These are phyloP conservation scores for Tetragonula clypearis DNA, from an alignment of 1,140 invertebrate genomes.

Conservation along the genomic window DNA sequence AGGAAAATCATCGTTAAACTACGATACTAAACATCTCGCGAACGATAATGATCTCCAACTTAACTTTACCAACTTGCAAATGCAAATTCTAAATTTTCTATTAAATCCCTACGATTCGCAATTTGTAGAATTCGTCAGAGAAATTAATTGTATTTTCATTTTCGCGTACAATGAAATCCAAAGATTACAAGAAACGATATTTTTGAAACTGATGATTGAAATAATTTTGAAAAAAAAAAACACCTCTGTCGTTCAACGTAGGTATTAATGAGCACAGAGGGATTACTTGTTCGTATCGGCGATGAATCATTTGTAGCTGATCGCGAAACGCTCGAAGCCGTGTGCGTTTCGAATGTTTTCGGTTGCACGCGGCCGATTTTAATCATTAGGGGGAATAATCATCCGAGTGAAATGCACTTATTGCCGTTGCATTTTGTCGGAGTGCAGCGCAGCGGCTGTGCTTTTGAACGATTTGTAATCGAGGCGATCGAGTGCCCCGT, in stretches of 20 bases:
- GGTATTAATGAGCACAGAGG: background rate
- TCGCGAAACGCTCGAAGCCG: background rate
- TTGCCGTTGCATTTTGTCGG: conserved; percentile 2
- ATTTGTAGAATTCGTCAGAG: too few species aligned
- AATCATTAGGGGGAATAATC: conserved; percentile 31
- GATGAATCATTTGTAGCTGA: background rate
- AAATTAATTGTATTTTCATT: background rate
- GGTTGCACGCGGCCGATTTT: conserved; percentile 1
- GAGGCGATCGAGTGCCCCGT: background rate
- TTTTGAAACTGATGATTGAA: background rate
- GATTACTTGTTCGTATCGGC: background rate
- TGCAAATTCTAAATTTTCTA: too few species aligned
- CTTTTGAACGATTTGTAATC: conserved; percentile 30
- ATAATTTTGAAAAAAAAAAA: background rate
- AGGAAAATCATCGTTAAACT: too few species aligned
- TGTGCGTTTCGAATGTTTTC: background rate
- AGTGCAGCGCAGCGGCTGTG: background rate
- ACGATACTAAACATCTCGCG: too few species aligned
- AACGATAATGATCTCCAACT: too few species aligned
- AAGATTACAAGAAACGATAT: background rate
- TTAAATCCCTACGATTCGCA: too few species aligned
- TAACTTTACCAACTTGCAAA: too few species aligned
- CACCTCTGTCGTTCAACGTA: too few species aligned
- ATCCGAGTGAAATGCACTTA: background rate
- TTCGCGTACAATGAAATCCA: too few species aligned